phyloP scores from a whole-genome alignment of 2,797 vertebrate genomes.

The Phoeniculus purpureus region DNA sequence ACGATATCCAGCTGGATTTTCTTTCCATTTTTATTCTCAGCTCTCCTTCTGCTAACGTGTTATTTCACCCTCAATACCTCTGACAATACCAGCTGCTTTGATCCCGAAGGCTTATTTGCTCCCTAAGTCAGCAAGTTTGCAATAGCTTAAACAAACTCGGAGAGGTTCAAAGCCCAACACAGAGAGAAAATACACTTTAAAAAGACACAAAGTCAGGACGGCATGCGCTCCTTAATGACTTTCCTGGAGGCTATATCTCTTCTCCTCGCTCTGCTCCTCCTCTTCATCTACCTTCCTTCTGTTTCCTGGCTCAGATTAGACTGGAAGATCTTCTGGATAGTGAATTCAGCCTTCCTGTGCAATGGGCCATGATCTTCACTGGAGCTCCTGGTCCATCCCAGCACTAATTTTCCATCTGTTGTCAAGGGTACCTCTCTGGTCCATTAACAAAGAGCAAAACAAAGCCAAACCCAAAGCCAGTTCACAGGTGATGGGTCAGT shows the following conservation, averaged over 20 bases:
- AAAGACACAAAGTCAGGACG: conserved; percentile 22
- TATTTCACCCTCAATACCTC: conserved; percentile 26
- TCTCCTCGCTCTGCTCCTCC: not conserved
- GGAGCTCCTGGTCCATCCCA: not conserved
- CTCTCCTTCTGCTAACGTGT: conserved; percentile 36
- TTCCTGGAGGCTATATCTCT: conserved; percentile 57
- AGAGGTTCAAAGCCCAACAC: conserved; percentile 42
- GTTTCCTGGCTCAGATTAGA: conserved; percentile 60
- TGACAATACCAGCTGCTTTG: conserved; percentile 53
- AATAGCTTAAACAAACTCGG: conserved; percentile 48
- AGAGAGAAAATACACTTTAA: conserved; percentile 23
- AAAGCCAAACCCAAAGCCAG: not conserved
- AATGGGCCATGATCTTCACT: conserved; percentile 34
- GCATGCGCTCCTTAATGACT: conserved; percentile 49
- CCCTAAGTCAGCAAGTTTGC: conserved; percentile 51
- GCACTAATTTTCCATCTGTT: conserved; percentile 51
- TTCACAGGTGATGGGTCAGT: not conserved
- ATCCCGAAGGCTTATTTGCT: conserved; percentile 57
- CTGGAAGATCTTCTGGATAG: conserved; percentile 19
- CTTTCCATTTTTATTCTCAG: conserved; percentile 25
- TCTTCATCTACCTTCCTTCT: conserved; percentile 59
- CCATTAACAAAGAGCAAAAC: conserved; percentile 1
- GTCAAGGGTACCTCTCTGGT: conserved; percentile 24
- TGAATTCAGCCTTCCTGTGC: conserved; percentile 38
- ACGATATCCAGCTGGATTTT: conserved; percentile 48